A percentile compares a stretch with the other conserved stretches of the same genome.
These are phyloP conservation scores for Pseudococcus longispinus DNA, from an alignment of 2,888 invertebrate species.

Conservation along the genomic window DNA sequence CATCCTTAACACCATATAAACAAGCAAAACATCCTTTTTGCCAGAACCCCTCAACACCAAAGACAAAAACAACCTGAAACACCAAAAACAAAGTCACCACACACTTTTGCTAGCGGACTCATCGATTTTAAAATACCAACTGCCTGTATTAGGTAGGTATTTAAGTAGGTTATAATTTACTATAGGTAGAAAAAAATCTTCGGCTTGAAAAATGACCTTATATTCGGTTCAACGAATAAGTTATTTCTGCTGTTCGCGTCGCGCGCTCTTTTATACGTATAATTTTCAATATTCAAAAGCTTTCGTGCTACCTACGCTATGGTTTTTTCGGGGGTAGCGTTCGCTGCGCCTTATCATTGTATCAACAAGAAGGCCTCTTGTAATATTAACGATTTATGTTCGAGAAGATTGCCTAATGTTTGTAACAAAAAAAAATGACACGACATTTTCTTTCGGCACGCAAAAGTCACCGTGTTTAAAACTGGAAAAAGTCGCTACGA, in stretches of 20 bases:
- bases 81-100: too few relatives aligned
- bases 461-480: slow-evolving; percentile 20
- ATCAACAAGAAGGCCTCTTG: slow-evolving; percentile 21
- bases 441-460: slow-evolving; percentile 39
- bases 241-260: neutral
- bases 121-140: neutral
- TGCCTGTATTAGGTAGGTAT: neutral
- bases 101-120: neutral
- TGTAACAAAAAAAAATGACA: slow-evolving; percentile 20
- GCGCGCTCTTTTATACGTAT: neutral
- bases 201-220: slow-evolving; percentile 8
- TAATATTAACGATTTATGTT: slow-evolving; percentile 36
- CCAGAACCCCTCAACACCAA: too few relatives aligned
- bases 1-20: neutral
- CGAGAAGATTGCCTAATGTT: slow-evolving; percentile 29
- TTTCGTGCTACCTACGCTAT: neutral
- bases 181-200: neutral
- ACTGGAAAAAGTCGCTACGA: slow-evolving; percentile 29
- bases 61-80: too few relatives aligned
- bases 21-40: neutral
- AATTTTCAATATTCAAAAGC: slow-evolving; percentile 4
- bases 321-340: neutral
- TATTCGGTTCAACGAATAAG: slow-evolving; percentile 12
- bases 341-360: neutral
- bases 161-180: neutral